Conservation (phyloP, 2,888 invertebrate species). For the Myopa testacea region DNA sequence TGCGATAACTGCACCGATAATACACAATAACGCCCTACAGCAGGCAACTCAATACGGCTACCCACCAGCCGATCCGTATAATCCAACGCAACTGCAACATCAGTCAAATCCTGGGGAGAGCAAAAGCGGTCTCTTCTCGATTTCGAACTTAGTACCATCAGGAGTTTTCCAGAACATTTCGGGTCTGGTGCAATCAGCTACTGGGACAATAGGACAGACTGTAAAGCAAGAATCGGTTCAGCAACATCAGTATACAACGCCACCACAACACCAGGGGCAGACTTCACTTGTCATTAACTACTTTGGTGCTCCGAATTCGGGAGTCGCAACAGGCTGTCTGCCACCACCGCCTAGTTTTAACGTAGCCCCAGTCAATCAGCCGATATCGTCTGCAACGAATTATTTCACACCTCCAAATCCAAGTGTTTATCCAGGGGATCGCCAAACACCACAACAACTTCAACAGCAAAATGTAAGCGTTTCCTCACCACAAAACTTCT, state of each 20-base stretch:
- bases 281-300: constrained; percentile 39
- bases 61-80: neutral
- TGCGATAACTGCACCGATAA: constrained; percentile 23
- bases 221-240: constrained; percentile 42
- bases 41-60: constrained; percentile 25
- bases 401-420: constrained; percentile 8
- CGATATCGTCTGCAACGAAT: neutral
- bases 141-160: constrained; percentile 61
- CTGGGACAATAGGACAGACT: constrained; percentile 53
- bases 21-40: neutral
- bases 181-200: constrained; percentile 63
- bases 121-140: constrained; percentile 61
- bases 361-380: neutral
- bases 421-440: neutral
- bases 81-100: neutral
- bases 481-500: neutral
- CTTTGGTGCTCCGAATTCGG: constrained; percentile 15
- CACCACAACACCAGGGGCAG: constrained; percentile 39
- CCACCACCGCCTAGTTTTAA: constrained; percentile 23
- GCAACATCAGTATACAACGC: neutral
- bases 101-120: constrained; percentile 50
- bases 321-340: constrained; percentile 26
- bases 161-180: constrained; percentile 65
- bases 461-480: neutral
- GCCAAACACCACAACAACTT: neutral